These are phyloP conservation scores for Exocentrus adspersus DNA, from an alignment of 2,888 invertebrate genomes.

Conservation along the genomic window DNA sequence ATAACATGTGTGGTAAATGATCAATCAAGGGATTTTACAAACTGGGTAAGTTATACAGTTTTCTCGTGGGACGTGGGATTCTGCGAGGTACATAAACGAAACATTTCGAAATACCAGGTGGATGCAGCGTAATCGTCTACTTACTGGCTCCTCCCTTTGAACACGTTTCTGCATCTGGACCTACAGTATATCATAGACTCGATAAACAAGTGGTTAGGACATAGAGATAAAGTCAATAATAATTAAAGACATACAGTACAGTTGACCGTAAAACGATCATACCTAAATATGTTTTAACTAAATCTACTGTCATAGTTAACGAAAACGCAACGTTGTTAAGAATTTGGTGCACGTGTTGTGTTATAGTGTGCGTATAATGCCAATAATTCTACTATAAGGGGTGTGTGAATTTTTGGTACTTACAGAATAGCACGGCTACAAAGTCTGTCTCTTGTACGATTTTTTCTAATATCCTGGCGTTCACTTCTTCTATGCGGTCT, in stretches of 20 bases:
- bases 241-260: conserved; percentile 7
- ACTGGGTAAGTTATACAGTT: too few species aligned
- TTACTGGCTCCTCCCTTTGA: conserved; percentile 70
- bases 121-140: conserved; percentile 56
- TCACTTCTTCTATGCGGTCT: conserved; percentile 95
- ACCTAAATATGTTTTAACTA: background rate
- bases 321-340: background rate
- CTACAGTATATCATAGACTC: conserved; percentile 55
- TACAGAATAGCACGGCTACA: conserved; percentile 93
- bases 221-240: conserved; percentile 9
- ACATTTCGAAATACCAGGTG: conserved; percentile 12
- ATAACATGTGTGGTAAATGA: too few species aligned
- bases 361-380: background rate
- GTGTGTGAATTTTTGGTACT: conserved; percentile 67
- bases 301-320: background rate
- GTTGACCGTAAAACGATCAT: background rate
- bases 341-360: conserved; percentile 19
- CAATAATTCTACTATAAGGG: background rate
- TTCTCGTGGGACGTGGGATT: too few species aligned
- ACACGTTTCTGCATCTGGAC: conserved; percentile 70
- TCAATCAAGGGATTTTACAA: too few species aligned
- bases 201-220: conserved; percentile 41
- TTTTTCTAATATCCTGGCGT: conserved; percentile 87
- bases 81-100: background rate
- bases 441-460: conserved; percentile 92